These are phyloP conservation scores for Drosophila arawakana DNA, from an alignment of 1,140 invertebrate genomes.

Conservation along the genomic window DNA sequence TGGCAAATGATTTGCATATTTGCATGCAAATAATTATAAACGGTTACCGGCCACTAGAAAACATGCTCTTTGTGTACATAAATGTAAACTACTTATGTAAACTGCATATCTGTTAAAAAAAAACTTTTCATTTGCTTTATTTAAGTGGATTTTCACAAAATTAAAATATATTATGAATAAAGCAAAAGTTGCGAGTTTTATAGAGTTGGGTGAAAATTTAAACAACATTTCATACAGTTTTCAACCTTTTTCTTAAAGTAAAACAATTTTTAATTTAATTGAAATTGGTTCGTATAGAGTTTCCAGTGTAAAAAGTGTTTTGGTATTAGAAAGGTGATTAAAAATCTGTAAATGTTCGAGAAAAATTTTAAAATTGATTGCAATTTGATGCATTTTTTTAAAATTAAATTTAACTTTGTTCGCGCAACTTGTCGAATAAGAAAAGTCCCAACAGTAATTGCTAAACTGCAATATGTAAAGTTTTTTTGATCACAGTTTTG, in stretches of 20 bases:
- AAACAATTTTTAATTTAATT: too few relatives aligned
- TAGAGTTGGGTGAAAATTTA: neutral
- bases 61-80: neutral
- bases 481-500: neutral
- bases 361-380: slow-evolving; percentile 23
- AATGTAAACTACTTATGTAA: slow-evolving; percentile 31
- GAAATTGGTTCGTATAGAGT: too few relatives aligned
- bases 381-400: slow-evolving; percentile 21
- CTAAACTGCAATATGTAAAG: slow-evolving; percentile 10
- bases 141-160: slow-evolving; percentile 58
- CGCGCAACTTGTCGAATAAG: slow-evolving; percentile 19
- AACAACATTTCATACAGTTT: neutral
- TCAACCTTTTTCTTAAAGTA: too few relatives aligned
- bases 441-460: neutral
- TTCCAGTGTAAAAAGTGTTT: too few relatives aligned
- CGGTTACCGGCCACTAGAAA: slow-evolving; percentile 11
- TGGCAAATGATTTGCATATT: slow-evolving; percentile 65
- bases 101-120: slow-evolving; percentile 36
- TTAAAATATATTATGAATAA: slow-evolving; percentile 29
- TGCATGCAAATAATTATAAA: slow-evolving; percentile 72
- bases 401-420: slow-evolving; percentile 47
- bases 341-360: neutral
- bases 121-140: slow-evolving; percentile 58
- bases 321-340: neutral
- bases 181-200: slow-evolving; percentile 11